Conservation (phyloP, 2,888 invertebrate species). For the Eustalomyia histrio region DNA sequence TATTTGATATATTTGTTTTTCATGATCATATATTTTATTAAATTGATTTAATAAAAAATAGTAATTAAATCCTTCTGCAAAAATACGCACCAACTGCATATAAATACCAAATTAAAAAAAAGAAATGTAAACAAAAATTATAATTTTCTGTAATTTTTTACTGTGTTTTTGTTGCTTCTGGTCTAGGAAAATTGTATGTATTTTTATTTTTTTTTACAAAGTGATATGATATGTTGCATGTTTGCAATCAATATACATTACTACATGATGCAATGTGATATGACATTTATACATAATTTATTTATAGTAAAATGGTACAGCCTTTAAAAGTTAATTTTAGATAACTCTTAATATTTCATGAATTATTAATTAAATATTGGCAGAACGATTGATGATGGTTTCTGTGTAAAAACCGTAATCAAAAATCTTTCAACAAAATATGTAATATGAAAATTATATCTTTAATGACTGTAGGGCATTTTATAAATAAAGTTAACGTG, state of each 20-base stretch:
- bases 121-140: too few relatives aligned
- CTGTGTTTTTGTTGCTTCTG: not conserved
- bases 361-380: constrained; percentile 41
- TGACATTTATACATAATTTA: constrained; percentile 50
- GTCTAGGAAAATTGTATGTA: not conserved
- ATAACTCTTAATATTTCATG: constrained; percentile 38
- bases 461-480: too few relatives aligned
- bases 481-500: too few relatives aligned
- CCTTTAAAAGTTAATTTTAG: constrained; percentile 61
- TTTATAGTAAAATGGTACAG: constrained; percentile 38
- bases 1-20: constrained; percentile 16
- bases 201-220: constrained; percentile 27
- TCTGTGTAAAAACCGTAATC: not conserved
- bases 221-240: constrained; percentile 25
- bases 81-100: not conserved
- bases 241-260: constrained; percentile 17
- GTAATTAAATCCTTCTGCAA: not conserved
- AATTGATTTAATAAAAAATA: constrained; percentile 37
- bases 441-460: not conserved
- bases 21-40: not conserved
- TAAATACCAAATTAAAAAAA: too few relatives aligned
- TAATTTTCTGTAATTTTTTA: not conserved
- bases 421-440: not conserved
- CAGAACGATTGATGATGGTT: not conserved
- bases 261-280: constrained; percentile 27